Evolutionary conservation across 2,113 vertebrate genomes (phyloP), one percentile per base, ranked within the genome.

Genomic region (Neolamprologus fasciatus): DNA sequence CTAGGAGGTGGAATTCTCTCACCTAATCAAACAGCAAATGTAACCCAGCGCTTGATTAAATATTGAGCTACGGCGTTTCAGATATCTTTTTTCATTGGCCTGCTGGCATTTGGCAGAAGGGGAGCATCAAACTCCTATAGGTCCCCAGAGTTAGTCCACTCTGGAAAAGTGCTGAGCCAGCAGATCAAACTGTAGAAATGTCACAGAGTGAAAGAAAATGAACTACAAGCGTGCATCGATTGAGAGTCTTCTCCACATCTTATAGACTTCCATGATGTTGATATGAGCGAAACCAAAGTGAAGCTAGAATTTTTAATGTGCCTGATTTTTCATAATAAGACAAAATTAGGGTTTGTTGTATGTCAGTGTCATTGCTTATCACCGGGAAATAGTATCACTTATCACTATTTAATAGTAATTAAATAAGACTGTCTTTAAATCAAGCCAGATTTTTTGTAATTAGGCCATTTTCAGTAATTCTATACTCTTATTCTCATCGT

Each of bases 11-110:
- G 84, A 94, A 87, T 80, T 90, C 87, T 93, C 91, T 89, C 42
- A 92, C 91, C 90, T 95, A 92, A 95, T 96, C 93, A 96, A 94
- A 94, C 89, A 90, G 94, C 92, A 93, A 92, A 90, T 91, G 90
- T 93, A 94, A 94, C 94, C 89, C 90, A 90, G 94, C 83, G 57
- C 93, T 91, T 96, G 94, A 95, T 96, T 96, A 96, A 96, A 96
- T 96, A 96, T 96, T 96, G 95, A 96, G 93, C 89, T 94, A 87
- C 91, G 89, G 89, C 93, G 81, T 92, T 95, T 93, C 87, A 92
- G 73, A 89, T 91, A 93, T 95, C 90, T 92, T 94, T 95, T 94
- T 94, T 89, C 90, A 86, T 85, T 51, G 89, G 90, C 93, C 90
- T 92, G 88, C 90, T 95, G 93, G 92, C 94, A 93, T 95, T 94